Evolutionary conservation across 2,113 vertebrate genomes (phyloP), one percentile per base, ranked within the genome.

Genomic region (Paratilapia polleni): DNA sequence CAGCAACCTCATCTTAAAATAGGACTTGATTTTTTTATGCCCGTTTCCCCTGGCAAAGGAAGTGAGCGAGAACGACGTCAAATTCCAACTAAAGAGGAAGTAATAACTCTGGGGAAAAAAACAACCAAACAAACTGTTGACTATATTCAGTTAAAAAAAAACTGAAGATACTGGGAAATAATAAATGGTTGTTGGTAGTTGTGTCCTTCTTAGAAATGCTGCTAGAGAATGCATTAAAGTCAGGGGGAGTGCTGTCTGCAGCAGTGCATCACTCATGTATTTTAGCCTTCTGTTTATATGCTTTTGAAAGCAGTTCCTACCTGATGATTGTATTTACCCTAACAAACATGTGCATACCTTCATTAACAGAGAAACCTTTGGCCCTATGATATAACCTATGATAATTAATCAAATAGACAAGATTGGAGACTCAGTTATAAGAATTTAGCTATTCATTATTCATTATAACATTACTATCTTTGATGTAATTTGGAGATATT

Each of bases 1-100:
- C 49, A 85, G 76, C 79, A 90, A n/a, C n/a, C n/a, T n/a, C n/a
- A n/a, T n/a, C 70, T 61, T 86, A 81, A 91, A 89, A 90, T 86
- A 90, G 59, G 78, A 59, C 70, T 79, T 52, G 36, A 85, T 78
- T 41, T 74, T 78, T 41, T 74, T 54, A 24, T 59, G 75, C 64
- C 47, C 41, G 47, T 78, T 78, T 77, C 83, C 56, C 8, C 60
- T 22, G 68, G 83, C 81, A 80, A 56, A 85, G 49, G 28, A 43
- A 74, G 49, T 52, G 41, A 41, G 22, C 28, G 14, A 84, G 64
- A 68, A n/a, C 64, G 5, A 78, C 1, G 17, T 73, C 31, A 76
- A 47, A 47, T 79, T 80, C 59, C 19, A 82, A 31, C 19, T 43
- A 52, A 80, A 78, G 43, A 82, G 75, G 34, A 88, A 89, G 49